phyloP scores from a whole-genome alignment of 2,113 vertebrate genomes.

The Cyprichromis sp. region DNA sequence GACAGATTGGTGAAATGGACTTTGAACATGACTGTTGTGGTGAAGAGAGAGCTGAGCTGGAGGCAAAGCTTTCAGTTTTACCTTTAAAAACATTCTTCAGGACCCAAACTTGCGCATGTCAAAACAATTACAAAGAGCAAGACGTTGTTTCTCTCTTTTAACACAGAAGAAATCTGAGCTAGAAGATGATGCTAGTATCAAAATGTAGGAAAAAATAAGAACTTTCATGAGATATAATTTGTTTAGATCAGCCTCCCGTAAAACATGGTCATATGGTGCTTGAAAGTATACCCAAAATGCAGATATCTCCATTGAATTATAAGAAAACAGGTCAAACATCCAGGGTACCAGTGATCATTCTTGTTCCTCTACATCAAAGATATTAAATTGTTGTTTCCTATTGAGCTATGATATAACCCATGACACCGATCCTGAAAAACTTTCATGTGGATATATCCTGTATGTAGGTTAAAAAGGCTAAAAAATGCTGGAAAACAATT shows the following conservation, averaged over 20 bases:
- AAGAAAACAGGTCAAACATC: background rate
- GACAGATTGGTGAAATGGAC: background rate
- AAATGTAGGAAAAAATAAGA: background rate
- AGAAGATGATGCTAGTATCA: background rate
- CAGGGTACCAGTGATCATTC: background rate
- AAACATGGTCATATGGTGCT: background rate
- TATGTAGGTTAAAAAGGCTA: background rate
- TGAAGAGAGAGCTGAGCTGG: background rate
- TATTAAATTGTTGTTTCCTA: background rate
- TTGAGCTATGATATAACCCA: background rate
- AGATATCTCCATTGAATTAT: fast-evolving
- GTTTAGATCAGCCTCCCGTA: background rate
- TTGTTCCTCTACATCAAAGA: background rate
- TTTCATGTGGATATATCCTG: background rate
- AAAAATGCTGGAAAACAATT: background rate
- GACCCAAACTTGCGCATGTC: fast-evolving
- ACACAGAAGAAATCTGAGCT: background rate
- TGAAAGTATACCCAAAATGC: background rate
- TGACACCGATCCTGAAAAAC: background rate
- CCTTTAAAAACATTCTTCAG: background rate
- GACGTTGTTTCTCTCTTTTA: background rate
- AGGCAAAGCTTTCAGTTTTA: background rate
- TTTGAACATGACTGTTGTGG: background rate
- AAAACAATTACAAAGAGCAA: background rate
- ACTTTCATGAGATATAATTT: fast-evolving